Percentiles rank a stretch among this genome's conserved stretches.
phyloP scores from a whole-genome alignment of 2,113 vertebrate genomes.

The Hippocampus abdominalis region DNA sequence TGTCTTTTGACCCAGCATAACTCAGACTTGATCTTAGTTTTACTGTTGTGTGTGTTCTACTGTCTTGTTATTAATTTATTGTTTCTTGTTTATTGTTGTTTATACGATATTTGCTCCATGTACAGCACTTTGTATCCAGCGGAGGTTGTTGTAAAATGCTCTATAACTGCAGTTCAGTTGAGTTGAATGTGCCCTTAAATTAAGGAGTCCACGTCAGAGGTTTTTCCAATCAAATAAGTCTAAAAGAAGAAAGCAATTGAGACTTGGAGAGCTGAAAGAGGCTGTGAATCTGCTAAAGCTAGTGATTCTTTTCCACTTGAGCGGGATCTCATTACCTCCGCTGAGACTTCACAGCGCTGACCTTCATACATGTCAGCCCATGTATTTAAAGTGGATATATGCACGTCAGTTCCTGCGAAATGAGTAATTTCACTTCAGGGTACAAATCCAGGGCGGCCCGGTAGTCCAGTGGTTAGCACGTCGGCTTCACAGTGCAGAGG shows the following conservation, averaged over 20 bases:
- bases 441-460: not conserved
- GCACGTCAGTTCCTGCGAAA: constrained; percentile 24
- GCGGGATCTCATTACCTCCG: constrained; percentile 50
- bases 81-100: too few species aligned
- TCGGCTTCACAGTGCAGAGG: too few species aligned
- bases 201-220: not conserved
- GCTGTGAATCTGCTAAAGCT: constrained; percentile 38
- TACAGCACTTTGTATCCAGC: too few species aligned
- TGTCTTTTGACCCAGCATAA: too few species aligned
- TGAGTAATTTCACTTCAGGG: not conserved
- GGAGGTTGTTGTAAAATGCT: too few species aligned
- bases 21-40: too few species aligned
- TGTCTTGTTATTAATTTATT: too few species aligned
- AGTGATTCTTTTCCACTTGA: constrained; percentile 34
- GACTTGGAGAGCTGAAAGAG: constrained; percentile 7
- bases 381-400: constrained; percentile 11
- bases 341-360: constrained; percentile 43
- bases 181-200: too few species aligned
- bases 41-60: too few species aligned
- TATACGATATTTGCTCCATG: too few species aligned
- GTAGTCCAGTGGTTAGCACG: too few species aligned
- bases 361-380: constrained; percentile 41
- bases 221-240: not conserved
- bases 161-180: too few species aligned
- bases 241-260: not conserved